Percentiles rank a stretch among this genome's conserved stretches.
Conservation (phyloP, 2,113 vertebrate genomes). For the Oncorhynchus nerka region DNA sequence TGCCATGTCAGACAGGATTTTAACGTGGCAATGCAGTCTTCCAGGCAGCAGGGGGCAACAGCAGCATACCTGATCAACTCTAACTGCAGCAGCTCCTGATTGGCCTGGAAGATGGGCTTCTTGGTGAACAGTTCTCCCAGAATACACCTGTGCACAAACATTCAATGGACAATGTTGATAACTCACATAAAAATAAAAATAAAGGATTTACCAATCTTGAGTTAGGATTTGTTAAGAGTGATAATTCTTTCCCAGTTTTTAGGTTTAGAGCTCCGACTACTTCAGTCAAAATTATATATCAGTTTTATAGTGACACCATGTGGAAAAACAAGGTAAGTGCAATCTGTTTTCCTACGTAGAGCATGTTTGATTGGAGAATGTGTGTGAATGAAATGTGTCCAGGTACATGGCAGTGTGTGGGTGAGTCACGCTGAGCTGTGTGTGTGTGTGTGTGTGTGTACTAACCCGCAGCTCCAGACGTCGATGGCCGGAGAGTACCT, state of each 20-base stretch:
- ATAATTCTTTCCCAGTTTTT: conserved; percentile 64
- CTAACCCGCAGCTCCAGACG: conserved; percentile 99
- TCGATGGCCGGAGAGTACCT: conserved; percentile 96
- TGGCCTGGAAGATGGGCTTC: conserved; percentile 98
- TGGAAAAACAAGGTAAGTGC: background rate
- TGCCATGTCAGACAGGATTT: background rate
- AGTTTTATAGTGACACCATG: conserved; percentile 3
- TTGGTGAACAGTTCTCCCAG: conserved; percentile 97
- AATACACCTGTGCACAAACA: conserved; percentile 82
- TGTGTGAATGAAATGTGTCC: no score
- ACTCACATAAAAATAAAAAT: conserved; percentile 66
- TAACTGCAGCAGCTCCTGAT: conserved; percentile 95
- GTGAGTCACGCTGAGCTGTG: background rate
- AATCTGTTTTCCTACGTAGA: background rate
- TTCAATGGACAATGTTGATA: background rate
- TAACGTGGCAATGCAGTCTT: background rate
- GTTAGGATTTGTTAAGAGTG: conserved; percentile 49
- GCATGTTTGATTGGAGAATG: background rate
- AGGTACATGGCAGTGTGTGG: background rate
- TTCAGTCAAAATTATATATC: background rate
- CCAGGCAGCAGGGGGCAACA: conserved; percentile 42
- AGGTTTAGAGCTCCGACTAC: conserved; percentile 66
- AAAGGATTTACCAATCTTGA: background rate
- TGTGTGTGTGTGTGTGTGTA: conserved; percentile 1
- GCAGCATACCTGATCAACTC: conserved; percentile 92